Evolutionary conservation across 2,113 vertebrate genomes (phyloP), one percentile per base, ranked within the genome.

Genomic region (Rhinopomastus cyanomelas): DNA sequence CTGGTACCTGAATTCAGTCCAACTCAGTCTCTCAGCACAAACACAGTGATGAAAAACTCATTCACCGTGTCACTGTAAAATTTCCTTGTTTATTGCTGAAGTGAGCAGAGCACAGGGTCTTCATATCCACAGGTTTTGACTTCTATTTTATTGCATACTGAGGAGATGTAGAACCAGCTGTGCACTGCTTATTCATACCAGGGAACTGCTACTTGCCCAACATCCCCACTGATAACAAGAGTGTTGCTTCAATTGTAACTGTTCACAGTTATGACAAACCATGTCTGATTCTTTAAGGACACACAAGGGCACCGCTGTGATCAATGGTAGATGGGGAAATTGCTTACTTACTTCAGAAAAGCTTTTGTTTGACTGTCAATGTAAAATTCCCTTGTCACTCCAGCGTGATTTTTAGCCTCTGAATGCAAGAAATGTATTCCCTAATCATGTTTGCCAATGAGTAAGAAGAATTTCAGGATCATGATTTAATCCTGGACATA

Each of bases 1-100:
- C 57, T 91, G 85, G 66, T 92, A 95, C 94, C 93, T 96, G 94
- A 97, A 97, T 23, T 74, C 84, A 91, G 60, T 91, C 94, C 92
- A 96, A 74, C 66, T 95, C 75, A 77, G 74, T 96, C 96, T 95
- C 94, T 85, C 61, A 92, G 83, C 73, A 91, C 76, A 94, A 95
- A 94, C 27, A 6, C 17, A 72, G 53, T 64, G 72, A 95, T 91
- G 88, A 87, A 91, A 91, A 94, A 76, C 15, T 20, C 26, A 30
- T 93, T 88, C 66, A 67, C 9, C 3, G 1, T 85, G 74, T 77
- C 85, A 82, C n/a, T 73, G 67, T 85, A 92, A 88, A 92, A 89
- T 91, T 89, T 93, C 64, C 65, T 72, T 94, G 67, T 78, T 90
- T 92, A 93, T 82, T 87, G 46, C 73, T 64, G 62, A 61, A 81